Base-by-base conservation (phyloP, 1,140 invertebrate species). In the Hypsibius dujardini region DNA sequence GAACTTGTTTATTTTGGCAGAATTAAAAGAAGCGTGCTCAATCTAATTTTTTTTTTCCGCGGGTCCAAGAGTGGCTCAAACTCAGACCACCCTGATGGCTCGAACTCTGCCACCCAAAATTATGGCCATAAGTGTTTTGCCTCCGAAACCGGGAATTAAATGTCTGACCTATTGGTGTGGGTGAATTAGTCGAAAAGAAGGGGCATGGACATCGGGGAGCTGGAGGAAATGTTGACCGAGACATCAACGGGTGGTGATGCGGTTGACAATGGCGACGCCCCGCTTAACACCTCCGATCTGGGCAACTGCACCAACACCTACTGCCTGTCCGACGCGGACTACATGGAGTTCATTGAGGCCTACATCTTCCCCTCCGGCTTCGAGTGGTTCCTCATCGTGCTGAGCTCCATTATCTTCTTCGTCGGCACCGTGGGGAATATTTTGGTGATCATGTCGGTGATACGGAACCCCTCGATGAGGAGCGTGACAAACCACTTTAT, bases 401-500 rank as follows among this genome's bases (percentile, higher is more conserved):
- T 87, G 47, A 87, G 89, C 75, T 77, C 81, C 7, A 72, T 87
- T 2, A 85, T 90, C 0, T 91, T 92, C 75, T 73, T 86, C 0
- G 79, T 87, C 42, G 90, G 90, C 1, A 82, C 93, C 3, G 79
- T 90, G 28, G 92, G 92, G 0, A 95, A 95, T 78, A 83, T 85
- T 2, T 80, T 94, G 7, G 92, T 96, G 1, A 89, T 90, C 76
- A 83, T 88, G 28, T 90, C 90, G 0, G 90, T 96, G 1, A 88
- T 88, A 74, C 81, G 87, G 45, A 91, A 92, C 77, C 86, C 86
- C 46, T 83, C 85, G 1, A 92, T 96, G 90, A 81, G 89, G 47
- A 92, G 62, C 59, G 90, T 93, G 59, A 95, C 92, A 73, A 95
- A 96, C 82, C 93, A 90, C 80, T 95, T 95, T 81, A 93, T 95